phyloP scores from a whole-genome alignment of 2,888 invertebrate species.

The Drymonia ruficornis region DNA sequence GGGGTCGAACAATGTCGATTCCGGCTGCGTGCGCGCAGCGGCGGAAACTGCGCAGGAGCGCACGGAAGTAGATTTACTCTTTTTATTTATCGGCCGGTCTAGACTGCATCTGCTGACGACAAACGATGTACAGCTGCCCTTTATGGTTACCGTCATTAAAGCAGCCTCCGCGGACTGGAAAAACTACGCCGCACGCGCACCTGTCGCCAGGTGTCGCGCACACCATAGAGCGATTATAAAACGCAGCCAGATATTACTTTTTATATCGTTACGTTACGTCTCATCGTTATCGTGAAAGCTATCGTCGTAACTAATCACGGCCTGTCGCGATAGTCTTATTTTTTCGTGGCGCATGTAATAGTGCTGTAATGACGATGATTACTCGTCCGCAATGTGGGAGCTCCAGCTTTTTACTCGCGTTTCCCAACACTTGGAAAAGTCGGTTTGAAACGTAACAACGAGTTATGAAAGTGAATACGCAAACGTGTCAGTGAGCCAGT shows the following conservation, averaged over 20 bases:
- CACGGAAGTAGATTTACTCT: slow-evolving; percentile 77
- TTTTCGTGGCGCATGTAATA: slow-evolving; percentile 55
- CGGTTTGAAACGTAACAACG: slow-evolving; percentile 74
- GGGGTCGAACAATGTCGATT: slow-evolving; percentile 74
- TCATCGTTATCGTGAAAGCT: slow-evolving; percentile 66
- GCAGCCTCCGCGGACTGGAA: slow-evolving; percentile 56
- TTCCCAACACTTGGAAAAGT: slow-evolving; percentile 80
- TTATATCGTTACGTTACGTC: slow-evolving; percentile 58
- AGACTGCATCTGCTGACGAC: slow-evolving; percentile 81
- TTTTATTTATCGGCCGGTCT: slow-evolving; percentile 78
- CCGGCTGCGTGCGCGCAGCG: slow-evolving; percentile 68
- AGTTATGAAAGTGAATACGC: slow-evolving; percentile 79
- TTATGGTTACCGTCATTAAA: slow-evolving; percentile 64
- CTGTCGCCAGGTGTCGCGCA: slow-evolving; percentile 74
- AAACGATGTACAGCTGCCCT: slow-evolving; percentile 74
- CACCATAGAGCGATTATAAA: slow-evolving; percentile 33
- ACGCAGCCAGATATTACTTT: slow-evolving; percentile 37
- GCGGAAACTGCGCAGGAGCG: slow-evolving; percentile 74
- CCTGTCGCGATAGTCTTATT: slow-evolving; percentile 59
- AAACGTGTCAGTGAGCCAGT: slow-evolving; percentile 65
- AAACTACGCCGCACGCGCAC: slow-evolving; percentile 64
- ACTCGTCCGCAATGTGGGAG: slow-evolving; percentile 75
- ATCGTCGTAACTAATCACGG: slow-evolving; percentile 60
- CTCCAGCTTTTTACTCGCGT: slow-evolving; percentile 71
- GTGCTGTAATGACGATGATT: slow-evolving; percentile 65